Conservation (phyloP, 2,888 invertebrate species). For the Pegoplata infirma region DNA sequence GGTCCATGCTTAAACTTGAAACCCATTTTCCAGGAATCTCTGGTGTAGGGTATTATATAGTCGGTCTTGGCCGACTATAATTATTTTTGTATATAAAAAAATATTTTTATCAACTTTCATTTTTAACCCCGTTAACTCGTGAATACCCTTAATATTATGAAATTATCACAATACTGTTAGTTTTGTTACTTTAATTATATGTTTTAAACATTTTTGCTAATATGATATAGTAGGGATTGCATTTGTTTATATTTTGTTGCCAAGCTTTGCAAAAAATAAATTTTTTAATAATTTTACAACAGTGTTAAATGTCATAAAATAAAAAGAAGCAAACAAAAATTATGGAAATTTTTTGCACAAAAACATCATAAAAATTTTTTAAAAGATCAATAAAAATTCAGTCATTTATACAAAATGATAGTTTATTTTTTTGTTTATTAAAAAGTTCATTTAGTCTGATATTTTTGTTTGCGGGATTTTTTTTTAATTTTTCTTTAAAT, state of each 20-base stretch:
- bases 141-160: no score
- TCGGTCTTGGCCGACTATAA: no score
- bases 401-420: not conserved
- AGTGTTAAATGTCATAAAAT: not conserved
- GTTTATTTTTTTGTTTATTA: not conserved
- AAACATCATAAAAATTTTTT: not conserved
- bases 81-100: no score
- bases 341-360: not conserved
- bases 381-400: conserved; percentile 20
- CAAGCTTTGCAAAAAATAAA: not conserved
- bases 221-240: no score
- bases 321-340: not conserved
- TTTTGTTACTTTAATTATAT: conserved; percentile 22
- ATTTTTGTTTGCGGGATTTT: no score
- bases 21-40: no score
- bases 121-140: no score
- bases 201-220: no score
- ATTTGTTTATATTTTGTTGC: not conserved
- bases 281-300: not conserved
- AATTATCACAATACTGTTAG: conserved; percentile 30
- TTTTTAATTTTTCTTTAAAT: no score
- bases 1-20: no score
- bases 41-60: no score
- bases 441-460: not conserved
- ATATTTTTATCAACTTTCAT: no score